Conservation (phyloP, 2,797 vertebrate genomes). For the Mus spretus region DNA sequence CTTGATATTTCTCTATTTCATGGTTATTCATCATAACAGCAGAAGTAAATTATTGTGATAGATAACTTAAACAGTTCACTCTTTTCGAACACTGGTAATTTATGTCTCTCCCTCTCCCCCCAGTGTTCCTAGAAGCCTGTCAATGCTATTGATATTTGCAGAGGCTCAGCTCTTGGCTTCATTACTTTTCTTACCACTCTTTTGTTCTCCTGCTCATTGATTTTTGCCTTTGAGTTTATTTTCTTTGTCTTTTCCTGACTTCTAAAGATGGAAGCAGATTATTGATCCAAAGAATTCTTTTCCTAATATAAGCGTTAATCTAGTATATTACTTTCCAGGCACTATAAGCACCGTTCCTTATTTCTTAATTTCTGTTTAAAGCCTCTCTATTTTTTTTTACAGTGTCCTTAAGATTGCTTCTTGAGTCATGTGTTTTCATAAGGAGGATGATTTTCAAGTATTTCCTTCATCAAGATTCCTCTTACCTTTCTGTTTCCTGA, state of each 20-base stretch:
- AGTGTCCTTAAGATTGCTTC: neutral
- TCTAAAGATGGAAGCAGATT: neutral
- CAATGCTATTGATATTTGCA: slow-evolving; percentile 45
- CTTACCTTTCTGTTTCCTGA: neutral
- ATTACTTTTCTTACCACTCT: neutral
- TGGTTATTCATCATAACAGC: neutral
- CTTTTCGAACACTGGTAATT: neutral
- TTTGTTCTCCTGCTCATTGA: slow-evolving; percentile 13
- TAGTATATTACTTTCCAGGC: neutral
- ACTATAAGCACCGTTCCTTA: neutral
- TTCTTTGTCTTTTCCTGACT: neutral
- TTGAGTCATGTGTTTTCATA: neutral
- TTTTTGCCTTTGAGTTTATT: neutral
- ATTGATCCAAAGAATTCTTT: neutral
- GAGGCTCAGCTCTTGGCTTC: neutral
- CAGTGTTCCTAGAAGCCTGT: neutral
- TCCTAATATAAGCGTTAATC: neutral
- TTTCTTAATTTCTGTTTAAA: neutral
- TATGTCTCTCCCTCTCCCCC: neutral
- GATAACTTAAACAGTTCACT: neutral
- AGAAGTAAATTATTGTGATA: neutral
- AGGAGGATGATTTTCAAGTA: neutral
- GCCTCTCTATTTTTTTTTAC: neutral
- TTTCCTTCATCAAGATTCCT: neutral
- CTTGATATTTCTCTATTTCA: neutral